Conservation (phyloP, 1,140 invertebrate species). For the Drusus annulatus region DNA sequence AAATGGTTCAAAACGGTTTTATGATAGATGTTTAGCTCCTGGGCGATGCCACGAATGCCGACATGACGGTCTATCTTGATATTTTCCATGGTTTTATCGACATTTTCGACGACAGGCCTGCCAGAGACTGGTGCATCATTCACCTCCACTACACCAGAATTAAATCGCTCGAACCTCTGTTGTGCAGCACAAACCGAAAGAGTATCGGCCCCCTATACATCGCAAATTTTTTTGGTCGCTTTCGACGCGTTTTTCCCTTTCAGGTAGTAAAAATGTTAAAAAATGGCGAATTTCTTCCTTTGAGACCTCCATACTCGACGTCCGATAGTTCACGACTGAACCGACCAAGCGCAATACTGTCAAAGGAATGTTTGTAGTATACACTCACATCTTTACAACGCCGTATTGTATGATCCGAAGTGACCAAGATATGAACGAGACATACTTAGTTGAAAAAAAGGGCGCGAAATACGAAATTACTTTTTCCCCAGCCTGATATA, state of each 20-base stretch:
- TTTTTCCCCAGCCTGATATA: slow-evolving; percentile 1
- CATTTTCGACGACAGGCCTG: slow-evolving; percentile 13
- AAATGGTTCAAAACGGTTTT: slow-evolving; percentile 27
- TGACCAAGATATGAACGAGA: no score
- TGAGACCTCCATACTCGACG: slow-evolving; percentile 24
- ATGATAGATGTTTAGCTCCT: slow-evolving; percentile 19
- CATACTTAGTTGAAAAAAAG: no score
- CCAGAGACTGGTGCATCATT: slow-evolving; percentile 16
- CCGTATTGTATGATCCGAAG: not conserved
- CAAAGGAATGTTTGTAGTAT: slow-evolving; percentile 9
- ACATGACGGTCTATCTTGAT: slow-evolving; percentile 19
- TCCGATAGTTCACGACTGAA: slow-evolving; percentile 41
- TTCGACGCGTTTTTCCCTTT: slow-evolving; percentile 25
- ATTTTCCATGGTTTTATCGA: slow-evolving; percentile 22
- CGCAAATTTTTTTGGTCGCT: slow-evolving; percentile 23
- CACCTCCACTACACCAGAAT: slow-evolving; percentile 16
- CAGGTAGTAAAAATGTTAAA: slow-evolving; percentile 20
- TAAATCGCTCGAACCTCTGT: slow-evolving; percentile 18
- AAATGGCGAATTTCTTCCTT: slow-evolving; percentile 23
- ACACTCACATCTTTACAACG: slow-evolving; percentile 1
- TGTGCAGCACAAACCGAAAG: slow-evolving; percentile 25
- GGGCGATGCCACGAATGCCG: no score
- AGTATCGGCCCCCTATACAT: slow-evolving; percentile 21
- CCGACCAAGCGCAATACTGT: slow-evolving; percentile 55
- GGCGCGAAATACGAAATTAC: slow-evolving; percentile 28